Conservation (phyloP, 2,888 invertebrate genomes). For the Hydriomena furcata region DNA sequence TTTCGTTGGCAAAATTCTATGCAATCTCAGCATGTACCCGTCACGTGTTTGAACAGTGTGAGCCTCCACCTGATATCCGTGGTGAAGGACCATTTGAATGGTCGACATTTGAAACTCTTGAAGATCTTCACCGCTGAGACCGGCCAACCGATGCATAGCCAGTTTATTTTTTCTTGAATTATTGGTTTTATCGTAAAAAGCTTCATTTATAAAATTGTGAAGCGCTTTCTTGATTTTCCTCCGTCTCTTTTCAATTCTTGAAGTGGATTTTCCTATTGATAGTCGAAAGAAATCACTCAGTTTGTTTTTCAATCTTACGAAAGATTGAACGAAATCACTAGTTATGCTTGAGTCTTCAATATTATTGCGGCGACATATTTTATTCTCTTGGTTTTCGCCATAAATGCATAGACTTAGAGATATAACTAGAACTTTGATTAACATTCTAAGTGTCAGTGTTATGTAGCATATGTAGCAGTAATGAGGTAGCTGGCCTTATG, state of each 20-base stretch:
- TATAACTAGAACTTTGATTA: constrained; percentile 5
- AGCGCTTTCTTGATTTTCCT: constrained; percentile 38
- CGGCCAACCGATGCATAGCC: neutral
- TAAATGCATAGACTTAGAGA: constrained; percentile 2
- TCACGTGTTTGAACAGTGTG: constrained; percentile 50
- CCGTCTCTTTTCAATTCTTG: constrained; percentile 9
- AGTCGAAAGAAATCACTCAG: neutral
- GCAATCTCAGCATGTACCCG: constrained; percentile 49
- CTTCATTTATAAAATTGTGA: constrained; percentile 34
- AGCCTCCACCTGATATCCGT: constrained; percentile 45
- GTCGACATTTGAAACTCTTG: constrained; percentile 10
- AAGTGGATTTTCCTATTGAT: neutral
- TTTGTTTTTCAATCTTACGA: constrained; percentile 5
- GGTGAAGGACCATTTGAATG: constrained; percentile 29
- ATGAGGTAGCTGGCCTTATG: neutral
- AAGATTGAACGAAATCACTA: neutral
- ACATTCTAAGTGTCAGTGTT: constrained; percentile 3
- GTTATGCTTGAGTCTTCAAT: neutral
- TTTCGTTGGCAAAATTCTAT: constrained; percentile 40
- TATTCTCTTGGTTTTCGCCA: neutral
- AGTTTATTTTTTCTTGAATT: neutral
- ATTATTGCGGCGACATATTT: neutral
- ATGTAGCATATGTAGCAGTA: too few species aligned
- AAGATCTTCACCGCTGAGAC: neutral
- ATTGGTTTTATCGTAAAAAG: constrained; percentile 10